phyloP scores from a whole-genome alignment of 2,888 invertebrate species.

The Rotaria magnacalcarata region DNA sequence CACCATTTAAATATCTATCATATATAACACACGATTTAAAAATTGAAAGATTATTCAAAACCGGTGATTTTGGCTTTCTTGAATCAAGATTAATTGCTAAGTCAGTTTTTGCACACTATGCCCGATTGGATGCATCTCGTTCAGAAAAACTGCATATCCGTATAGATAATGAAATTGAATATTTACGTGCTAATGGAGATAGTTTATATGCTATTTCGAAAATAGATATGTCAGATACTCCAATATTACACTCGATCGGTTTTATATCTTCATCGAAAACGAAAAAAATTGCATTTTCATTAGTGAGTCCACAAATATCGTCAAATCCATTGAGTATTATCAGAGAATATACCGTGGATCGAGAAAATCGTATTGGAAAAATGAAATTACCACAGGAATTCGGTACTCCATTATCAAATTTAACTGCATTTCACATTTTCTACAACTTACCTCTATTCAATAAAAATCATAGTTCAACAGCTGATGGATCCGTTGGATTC shows the following conservation, averaged over 20 bases:
- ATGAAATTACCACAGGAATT: conserved; percentile 5
- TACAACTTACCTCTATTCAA: too few relatives aligned
- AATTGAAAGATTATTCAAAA: not conserved
- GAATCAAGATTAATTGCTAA: not conserved
- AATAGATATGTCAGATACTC: not conserved
- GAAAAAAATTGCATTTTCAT: not conserved
- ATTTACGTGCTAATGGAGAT: not conserved
- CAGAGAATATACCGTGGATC: not conserved
- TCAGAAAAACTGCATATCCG: not conserved
- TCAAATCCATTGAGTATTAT: not conserved
- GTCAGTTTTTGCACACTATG: not conserved
- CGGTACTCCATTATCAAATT: not conserved
- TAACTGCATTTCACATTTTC: not conserved
- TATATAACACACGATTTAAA: not conserved
- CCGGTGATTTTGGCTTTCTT: not conserved
- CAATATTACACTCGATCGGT: not conserved
- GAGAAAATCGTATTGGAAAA: conserved; percentile 22
- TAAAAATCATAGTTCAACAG: not conserved
- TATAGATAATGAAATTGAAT: too few relatives aligned
- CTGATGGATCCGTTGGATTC: not conserved
- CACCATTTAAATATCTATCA: not conserved
- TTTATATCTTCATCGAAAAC: not conserved
- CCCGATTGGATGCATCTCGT: not conserved
- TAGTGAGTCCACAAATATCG: too few relatives aligned
- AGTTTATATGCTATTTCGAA: not conserved